These are phyloP conservation scores for Pycnonotus jocosus DNA, from an alignment of 2,113 vertebrate species.

Conservation along the genomic window DNA sequence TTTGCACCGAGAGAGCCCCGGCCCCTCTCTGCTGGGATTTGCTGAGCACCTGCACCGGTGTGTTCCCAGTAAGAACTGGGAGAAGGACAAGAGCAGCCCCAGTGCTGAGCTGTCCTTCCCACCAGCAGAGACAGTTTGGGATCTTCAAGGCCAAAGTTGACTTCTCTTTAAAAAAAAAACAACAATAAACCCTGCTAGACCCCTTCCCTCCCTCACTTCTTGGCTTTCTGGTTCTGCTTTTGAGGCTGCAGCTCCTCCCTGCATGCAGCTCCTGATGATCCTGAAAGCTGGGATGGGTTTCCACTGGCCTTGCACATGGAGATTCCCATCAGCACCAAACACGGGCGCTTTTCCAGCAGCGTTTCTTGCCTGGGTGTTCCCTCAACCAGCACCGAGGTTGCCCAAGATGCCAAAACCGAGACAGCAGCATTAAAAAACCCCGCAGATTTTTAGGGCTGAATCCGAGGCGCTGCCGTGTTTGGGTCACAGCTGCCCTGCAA, in stretches of 20 bases:
- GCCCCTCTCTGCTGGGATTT: background rate
- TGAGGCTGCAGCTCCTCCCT: background rate
- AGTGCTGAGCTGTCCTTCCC: background rate
- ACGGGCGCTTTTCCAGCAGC: background rate
- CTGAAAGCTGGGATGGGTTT: background rate
- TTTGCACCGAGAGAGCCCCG: background rate
- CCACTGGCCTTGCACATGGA: rapidly evolving
- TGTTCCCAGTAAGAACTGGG: background rate
- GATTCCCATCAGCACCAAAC: background rate
- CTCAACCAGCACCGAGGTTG: background rate
- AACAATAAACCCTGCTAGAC: background rate
- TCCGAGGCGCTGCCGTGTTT: background rate
- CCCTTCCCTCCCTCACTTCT: background rate
- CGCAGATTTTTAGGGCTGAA: background rate
- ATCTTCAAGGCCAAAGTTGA: slow-evolving; percentile 5
- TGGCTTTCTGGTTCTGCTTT: slow-evolving; percentile 23
- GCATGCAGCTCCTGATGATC: background rate
- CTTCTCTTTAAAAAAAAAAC: background rate
- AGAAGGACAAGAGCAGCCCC: background rate
- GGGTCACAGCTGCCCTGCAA: background rate
- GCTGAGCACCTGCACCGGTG: rapidly evolving
- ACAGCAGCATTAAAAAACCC: too few relatives aligned
- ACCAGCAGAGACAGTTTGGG: background rate
- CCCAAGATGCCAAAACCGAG: rapidly evolving
- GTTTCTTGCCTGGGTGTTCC: rapidly evolving